Base-by-base conservation (phyloP, 2,797 vertebrate genomes). In the Gymnothorax reevesii region DNA sequence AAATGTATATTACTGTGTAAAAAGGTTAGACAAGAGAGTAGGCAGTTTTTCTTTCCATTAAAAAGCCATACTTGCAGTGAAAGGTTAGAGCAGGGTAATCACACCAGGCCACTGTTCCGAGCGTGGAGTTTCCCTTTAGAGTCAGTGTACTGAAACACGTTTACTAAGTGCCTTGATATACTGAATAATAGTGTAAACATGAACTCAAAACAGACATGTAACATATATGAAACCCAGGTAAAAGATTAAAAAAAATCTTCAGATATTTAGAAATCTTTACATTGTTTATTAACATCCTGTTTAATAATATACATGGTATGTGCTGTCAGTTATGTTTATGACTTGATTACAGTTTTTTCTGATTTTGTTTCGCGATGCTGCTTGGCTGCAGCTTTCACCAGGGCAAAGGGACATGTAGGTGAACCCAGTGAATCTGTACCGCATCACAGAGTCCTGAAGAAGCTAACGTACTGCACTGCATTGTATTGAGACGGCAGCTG, bases 41-140 rank as follows among this genome's bases (percentile, higher is more conserved):
- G 82, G 88, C 92, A 91, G 89, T 90, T 91, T 91, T 94, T 84
- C 90, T 88, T 89, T 86, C 89, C 89, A 87, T 89, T 90, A 89
- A 93, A 92, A 96, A 96, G 95, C 95, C 95, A 96, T 96, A 95
- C 91, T 93, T 88, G 87, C 89, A 91, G 90, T 87, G 88, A 84
- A 87, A 88, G 90, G 33, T 92, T 92, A 92, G 90, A 90, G 92
- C 90, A 88, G 89, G 85, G 86, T 92, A 86, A 84, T 75, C 84
- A 86, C 90, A 64, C 84, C 88, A 84, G 91, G 84, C 91, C 90
- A 89, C 93, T 91, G 89, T 90, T 86, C 88, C 92, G 92, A 92
- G 93, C 93, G 86, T 87, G 75, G 92, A 84, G 91, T 83, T 86
- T 83, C 87, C 90, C 89, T 94, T 91, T 92, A 91, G 84, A 90